These are phyloP conservation scores for Hylomyscus alleni DNA, from an alignment of 2,797 vertebrate species.

Conservation along the genomic window DNA sequence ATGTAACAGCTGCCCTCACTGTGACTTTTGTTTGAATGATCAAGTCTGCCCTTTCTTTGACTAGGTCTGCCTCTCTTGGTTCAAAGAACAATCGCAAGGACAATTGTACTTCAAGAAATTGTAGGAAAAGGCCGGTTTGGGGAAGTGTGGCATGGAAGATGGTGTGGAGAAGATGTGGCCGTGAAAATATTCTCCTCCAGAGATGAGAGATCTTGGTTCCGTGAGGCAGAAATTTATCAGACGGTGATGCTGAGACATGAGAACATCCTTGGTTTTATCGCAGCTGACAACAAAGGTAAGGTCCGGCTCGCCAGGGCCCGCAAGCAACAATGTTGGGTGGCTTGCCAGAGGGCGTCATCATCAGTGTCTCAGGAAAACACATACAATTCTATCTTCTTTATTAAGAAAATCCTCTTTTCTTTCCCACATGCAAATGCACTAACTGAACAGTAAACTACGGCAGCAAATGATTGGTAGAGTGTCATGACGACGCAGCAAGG, in stretches of 20 bases:
- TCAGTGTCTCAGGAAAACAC: slow-evolving; percentile 3
- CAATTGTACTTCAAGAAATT: slow-evolving; percentile 97
- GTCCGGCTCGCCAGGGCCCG: slow-evolving; percentile 31
- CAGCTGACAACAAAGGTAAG: slow-evolving; percentile 98
- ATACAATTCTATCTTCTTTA: slow-evolving; percentile 5
- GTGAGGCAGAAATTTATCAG: slow-evolving; percentile 99
- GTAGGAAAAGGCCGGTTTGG: slow-evolving; percentile 98
- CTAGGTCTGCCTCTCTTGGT: slow-evolving; percentile 96
- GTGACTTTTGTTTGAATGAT: not conserved
- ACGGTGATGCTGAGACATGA: slow-evolving; percentile 98
- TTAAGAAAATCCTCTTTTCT: not conserved
- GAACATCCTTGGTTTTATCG: slow-evolving; percentile 98
- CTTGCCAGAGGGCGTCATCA: not conserved
- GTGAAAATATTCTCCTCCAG: slow-evolving; percentile 99
- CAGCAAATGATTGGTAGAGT: not conserved
- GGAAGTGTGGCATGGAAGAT: slow-evolving; percentile 97
- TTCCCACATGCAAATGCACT: not conserved
- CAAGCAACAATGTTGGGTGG: slow-evolving; percentile 13
- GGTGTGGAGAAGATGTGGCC: slow-evolving; percentile 98
- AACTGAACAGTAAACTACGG: not conserved
- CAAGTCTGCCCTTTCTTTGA: slow-evolving; percentile 2
- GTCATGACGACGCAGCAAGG: accelerated
- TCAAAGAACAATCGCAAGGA: slow-evolving; percentile 97
- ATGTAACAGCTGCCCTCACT: not conserved
- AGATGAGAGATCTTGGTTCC: slow-evolving; percentile 98